phyloP scores from a whole-genome alignment of 1,140 invertebrate genomes.

The Drosophila pruinosa region DNA sequence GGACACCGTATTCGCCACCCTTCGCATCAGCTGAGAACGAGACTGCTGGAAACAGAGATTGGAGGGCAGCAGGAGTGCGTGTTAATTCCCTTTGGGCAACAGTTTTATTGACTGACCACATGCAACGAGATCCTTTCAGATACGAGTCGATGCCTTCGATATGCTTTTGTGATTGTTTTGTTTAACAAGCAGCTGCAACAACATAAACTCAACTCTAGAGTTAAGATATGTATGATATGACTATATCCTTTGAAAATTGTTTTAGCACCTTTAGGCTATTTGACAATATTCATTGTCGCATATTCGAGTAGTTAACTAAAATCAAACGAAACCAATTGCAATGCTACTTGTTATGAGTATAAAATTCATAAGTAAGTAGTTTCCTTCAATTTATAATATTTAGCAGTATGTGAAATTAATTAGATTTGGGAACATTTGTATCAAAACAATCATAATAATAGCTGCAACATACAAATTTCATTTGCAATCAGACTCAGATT shows the following conservation, averaged over 20 bases:
- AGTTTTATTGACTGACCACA: slow-evolving; percentile 78
- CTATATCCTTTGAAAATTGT: not conserved
- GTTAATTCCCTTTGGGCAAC: slow-evolving; percentile 75
- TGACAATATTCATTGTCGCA: not conserved
- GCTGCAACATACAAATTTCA: not conserved
- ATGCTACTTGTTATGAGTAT: not conserved
- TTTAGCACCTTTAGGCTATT: not conserved
- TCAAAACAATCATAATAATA: not conserved
- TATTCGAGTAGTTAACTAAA: not conserved
- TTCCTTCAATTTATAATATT: not conserved
- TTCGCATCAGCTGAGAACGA: not conserved
- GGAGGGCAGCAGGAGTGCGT: slow-evolving; percentile 21
- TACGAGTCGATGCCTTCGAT: slow-evolving; percentile 27
- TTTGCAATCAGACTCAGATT: not conserved
- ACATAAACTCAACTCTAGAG: not conserved
- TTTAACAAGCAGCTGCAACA: slow-evolving; percentile 52
- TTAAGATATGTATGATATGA: not conserved
- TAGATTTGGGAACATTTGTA: too few species aligned
- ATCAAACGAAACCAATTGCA: not conserved
- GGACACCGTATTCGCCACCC: not conserved
- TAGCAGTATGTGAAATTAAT: too few species aligned
- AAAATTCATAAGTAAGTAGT: not conserved
- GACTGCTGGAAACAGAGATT: not conserved
- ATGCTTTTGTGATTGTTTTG: slow-evolving; percentile 33
- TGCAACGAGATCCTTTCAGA: slow-evolving; percentile 32